Evolutionary conservation across 2,113 vertebrate genomes (phyloP).

Genomic region (Pachyramphus minor): DNA sequence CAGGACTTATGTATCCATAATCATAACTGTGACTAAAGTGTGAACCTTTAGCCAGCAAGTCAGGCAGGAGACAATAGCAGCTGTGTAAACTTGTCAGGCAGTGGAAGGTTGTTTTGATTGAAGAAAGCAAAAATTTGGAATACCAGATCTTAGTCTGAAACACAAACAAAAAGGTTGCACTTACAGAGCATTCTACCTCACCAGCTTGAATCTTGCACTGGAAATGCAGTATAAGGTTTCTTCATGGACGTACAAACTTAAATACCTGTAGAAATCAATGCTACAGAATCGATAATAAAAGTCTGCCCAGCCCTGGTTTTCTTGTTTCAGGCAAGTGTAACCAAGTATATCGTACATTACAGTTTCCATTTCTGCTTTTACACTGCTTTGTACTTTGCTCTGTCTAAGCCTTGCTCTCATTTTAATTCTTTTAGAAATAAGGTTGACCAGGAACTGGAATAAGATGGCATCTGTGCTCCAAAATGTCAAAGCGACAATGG

Average conservation of each 20-base stretch:
- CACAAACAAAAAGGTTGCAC: background rate
- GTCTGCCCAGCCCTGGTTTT: background rate
- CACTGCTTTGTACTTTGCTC: background rate
- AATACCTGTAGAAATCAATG: background rate
- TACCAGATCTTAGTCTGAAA: background rate
- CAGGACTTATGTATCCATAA: accelerated
- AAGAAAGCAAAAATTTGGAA: background rate
- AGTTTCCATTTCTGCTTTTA: background rate
- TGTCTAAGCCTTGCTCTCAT: background rate
- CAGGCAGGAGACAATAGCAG: background rate
- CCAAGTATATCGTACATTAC: background rate
- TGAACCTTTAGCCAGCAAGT: background rate
- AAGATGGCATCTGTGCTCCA: conserved; percentile 75
- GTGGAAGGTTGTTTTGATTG: background rate
- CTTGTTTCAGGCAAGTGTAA: background rate
- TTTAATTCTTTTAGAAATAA: background rate
- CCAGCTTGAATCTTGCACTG: background rate
- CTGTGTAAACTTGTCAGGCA: background rate
- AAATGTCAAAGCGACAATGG: conserved; percentile 63
- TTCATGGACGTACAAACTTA: background rate
- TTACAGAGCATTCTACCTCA: background rate
- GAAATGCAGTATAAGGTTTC: background rate
- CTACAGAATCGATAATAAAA: background rate
- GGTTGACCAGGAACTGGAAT: background rate
- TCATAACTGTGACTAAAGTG: background rate